Evolutionary conservation across 53 echinoderm and acorn worm genomes (phyloP).

Genomic region (Luidia sarsii): DNA sequence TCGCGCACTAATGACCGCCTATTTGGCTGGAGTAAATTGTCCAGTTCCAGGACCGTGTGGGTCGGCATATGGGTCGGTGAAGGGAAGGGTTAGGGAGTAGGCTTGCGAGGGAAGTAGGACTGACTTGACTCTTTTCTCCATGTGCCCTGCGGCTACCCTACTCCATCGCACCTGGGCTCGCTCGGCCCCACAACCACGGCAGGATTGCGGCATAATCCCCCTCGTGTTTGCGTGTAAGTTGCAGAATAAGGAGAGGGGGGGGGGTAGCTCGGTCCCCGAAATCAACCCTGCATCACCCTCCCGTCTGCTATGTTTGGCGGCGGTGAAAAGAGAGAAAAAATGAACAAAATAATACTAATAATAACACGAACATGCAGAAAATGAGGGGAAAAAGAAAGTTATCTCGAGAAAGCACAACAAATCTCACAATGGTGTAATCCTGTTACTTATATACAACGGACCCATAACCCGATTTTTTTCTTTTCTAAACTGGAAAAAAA

Average conservation of each 20-base stretch:
- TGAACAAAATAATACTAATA: background rate
- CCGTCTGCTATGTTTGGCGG: background rate
- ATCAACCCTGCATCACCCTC: background rate
- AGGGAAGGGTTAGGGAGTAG: no score
- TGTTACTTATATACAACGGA: constrained; percentile 12
- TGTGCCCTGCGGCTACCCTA: no score
- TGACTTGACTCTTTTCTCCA: no score
- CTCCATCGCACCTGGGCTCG: constrained; percentile 22
- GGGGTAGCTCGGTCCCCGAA: no score
- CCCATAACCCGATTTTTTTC: constrained; percentile 40
- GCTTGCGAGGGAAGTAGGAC: no score
- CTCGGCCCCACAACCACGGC: background rate
- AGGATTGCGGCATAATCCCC: background rate
- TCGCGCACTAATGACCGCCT: no score
- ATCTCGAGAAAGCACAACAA: background rate
- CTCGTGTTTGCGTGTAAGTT: constrained; percentile 23
- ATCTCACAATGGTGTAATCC: constrained; percentile 33
- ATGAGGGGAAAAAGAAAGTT: background rate
- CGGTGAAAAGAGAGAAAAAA: background rate
- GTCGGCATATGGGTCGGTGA: no score
- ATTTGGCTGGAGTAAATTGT: no score
- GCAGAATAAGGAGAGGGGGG: no score
- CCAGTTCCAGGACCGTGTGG: no score
- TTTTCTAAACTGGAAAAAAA: no score
- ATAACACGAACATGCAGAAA: background rate